These are phyloP conservation scores for Emydoidea blandingii DNA, from an alignment of 2,797 vertebrate genomes.

Conservation along the genomic window DNA sequence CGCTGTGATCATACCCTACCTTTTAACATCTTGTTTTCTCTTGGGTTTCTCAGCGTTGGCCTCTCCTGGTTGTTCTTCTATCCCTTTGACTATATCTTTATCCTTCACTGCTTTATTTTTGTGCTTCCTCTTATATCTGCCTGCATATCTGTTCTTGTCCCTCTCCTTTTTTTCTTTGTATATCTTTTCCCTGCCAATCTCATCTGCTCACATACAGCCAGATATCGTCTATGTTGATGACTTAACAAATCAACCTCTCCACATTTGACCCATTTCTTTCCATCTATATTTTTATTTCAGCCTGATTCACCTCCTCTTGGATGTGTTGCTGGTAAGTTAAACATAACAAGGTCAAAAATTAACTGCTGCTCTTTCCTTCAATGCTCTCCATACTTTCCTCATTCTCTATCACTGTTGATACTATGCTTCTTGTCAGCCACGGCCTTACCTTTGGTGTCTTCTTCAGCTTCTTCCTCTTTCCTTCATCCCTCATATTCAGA, in stretches of 20 bases:
- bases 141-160: not conserved
- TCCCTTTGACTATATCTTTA: not conserved
- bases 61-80: not conserved
- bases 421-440: not conserved
- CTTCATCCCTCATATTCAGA: not conserved
- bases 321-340: not conserved
- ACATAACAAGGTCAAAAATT: not conserved
- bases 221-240: not conserved
- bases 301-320: not conserved
- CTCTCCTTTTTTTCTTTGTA: not conserved
- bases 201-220: not conserved
- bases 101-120: constrained; percentile 23
- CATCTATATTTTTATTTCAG: not conserved
- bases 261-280: not conserved
- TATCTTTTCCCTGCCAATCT: not conserved
- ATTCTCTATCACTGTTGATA: not conserved
- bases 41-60: not conserved
- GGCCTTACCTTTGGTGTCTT: not conserved
- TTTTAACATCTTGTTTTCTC: not conserved
- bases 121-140: not conserved
- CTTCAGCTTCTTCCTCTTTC: constrained; percentile 27
- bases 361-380: not conserved
- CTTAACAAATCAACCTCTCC: not conserved
- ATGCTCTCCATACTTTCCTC: not conserved
- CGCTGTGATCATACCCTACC: not conserved